phyloP scores from a whole-genome alignment of 2,113 vertebrate species.

The Clarias magur region DNA sequence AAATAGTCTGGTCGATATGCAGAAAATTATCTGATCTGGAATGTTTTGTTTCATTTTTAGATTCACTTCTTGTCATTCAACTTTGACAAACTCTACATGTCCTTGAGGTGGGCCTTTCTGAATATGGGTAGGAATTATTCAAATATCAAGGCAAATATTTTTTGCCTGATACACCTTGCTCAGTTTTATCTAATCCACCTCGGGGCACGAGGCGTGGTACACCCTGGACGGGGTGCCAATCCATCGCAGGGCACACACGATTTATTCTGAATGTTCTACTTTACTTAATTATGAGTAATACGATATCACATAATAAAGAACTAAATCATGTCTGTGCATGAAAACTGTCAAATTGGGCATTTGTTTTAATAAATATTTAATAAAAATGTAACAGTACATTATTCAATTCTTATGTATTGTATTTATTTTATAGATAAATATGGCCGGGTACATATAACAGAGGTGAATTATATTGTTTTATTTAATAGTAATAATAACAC shows the following conservation, averaged over 20 bases:
- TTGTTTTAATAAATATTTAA: neutral
- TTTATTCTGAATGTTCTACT: neutral
- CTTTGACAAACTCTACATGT: neutral
- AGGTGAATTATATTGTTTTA: neutral
- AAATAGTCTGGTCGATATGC: neutral
- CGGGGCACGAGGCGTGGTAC: no score
- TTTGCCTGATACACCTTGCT: neutral
- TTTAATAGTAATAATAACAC: neutral
- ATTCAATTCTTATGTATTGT: neutral
- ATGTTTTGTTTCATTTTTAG: neutral
- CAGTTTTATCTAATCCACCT: no score
- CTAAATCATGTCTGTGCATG: neutral
- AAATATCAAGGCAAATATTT: neutral
- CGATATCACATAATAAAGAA: neutral
- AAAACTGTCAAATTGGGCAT: neutral
- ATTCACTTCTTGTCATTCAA: neutral
- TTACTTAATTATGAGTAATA: neutral
- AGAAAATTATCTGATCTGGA: neutral
- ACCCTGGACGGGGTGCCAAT: no score
- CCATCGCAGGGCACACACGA: no score
- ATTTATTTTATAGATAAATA: neutral
- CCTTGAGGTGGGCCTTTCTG: neutral
- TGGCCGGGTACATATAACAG: neutral
- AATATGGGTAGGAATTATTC: neutral
- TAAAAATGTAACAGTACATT: neutral